Conservation (phyloP, 2,797 vertebrate species). For the Corythornis leucogaster region DNA sequence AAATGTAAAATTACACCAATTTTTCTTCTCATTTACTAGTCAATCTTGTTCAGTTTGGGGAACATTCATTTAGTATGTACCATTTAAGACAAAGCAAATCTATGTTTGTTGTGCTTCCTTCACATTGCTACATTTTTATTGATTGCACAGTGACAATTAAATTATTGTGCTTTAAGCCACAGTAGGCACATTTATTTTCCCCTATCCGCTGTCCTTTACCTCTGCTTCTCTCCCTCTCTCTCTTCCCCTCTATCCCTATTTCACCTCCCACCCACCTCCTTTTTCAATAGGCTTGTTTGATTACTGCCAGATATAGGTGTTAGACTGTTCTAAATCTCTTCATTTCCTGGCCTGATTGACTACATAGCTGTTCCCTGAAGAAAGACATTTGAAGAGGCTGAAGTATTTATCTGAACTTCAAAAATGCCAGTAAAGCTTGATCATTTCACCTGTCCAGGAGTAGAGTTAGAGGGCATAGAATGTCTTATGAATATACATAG, state of each 20-base stretch:
- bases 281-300: conserved; percentile 50
- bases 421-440: conserved; percentile 14
- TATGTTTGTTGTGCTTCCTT: conserved; percentile 21
- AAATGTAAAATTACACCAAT: conserved; percentile 60
- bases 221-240: background rate
- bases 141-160: conserved; percentile 59
- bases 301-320: conserved; percentile 27
- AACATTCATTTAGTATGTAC: conserved; percentile 28
- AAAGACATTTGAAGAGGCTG: conserved; percentile 1
- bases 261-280: background rate
- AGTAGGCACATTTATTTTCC: conserved; percentile 3
- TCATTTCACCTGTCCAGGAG: conserved; percentile 28
- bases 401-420: conserved; percentile 29
- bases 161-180: conserved; percentile 54
- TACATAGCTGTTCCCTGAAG: conserved; percentile 8
- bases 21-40: conserved; percentile 64
- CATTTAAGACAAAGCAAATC: conserved; percentile 59
- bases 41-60: conserved; percentile 48
- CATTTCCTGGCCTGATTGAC: conserved; percentile 33
- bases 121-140: conserved; percentile 51
- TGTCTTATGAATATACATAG: background rate
- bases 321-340: conserved; percentile 33
- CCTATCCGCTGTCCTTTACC: background rate
- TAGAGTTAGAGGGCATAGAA: background rate
- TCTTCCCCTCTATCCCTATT: fast-evolving